Evolutionary conservation across 2,797 vertebrate species (phyloP).

Genomic region (Cygnus olor): DNA sequence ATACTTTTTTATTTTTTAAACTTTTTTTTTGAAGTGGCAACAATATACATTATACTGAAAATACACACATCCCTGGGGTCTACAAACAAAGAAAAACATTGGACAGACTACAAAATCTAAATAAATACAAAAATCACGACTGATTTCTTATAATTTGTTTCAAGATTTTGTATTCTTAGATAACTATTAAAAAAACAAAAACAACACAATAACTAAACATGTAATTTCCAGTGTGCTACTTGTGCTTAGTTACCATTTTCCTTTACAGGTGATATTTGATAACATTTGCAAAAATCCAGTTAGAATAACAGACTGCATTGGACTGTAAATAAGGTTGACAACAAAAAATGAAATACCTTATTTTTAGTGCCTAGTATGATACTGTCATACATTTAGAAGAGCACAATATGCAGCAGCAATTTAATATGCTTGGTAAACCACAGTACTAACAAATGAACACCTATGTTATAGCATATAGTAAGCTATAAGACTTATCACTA

Average conservation of each 20-base stretch:
- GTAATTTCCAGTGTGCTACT: constrained; percentile 74
- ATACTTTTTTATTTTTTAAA: background rate
- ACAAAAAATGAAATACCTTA: constrained; percentile 66
- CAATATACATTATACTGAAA: constrained; percentile 23
- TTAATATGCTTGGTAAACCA: constrained; percentile 76
- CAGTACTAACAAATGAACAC: constrained; percentile 79
- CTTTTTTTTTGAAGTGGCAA: background rate
- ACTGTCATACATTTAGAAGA: constrained; percentile 74
- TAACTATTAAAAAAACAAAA: constrained; percentile 43
- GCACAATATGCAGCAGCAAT: constrained; percentile 76
- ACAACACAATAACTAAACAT: background rate
- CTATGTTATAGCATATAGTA: constrained; percentile 74
- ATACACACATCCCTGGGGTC: constrained; percentile 35
- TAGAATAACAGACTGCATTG: constrained; percentile 69
- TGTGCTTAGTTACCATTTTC: constrained; percentile 74
- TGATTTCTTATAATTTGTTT: constrained; percentile 43
- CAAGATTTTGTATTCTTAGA: constrained; percentile 40
- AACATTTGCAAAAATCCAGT: constrained; percentile 72
- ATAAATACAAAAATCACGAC: constrained; percentile 54
- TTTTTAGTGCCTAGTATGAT: constrained; percentile 75
- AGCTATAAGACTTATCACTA: constrained; percentile 72
- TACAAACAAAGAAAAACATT: constrained; percentile 38
- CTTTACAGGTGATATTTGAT: constrained; percentile 63
- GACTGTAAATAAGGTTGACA: constrained; percentile 80
- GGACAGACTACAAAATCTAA: constrained; percentile 40